phyloP scores from a whole-genome alignment of 64 coral and sea anemone genomes.

The Stichodactyla mertensii region DNA sequence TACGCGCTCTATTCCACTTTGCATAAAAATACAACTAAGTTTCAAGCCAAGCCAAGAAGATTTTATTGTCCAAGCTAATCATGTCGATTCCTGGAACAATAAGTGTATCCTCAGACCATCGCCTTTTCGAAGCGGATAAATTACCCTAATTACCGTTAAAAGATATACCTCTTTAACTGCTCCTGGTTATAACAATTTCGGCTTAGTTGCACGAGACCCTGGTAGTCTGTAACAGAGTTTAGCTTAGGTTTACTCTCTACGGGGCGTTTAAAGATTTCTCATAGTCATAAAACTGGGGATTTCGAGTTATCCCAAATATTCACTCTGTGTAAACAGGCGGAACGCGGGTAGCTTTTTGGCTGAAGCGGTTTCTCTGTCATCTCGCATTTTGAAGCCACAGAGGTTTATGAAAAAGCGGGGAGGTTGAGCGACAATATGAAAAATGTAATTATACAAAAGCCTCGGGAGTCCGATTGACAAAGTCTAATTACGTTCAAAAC shows the following conservation, averaged over 20 bases:
- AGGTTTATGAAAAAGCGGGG: conserved; percentile 24
- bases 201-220: not conserved
- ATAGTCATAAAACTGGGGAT: conserved; percentile 69
- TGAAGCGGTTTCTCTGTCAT: conserved; percentile 86
- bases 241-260: conserved; percentile 5
- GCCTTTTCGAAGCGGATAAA: conserved; percentile 26
- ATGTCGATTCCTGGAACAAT: conserved; percentile 26
- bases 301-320: conserved; percentile 77
- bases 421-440: conserved; percentile 63
- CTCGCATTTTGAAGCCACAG: conserved; percentile 31
- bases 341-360: conserved; percentile 61
- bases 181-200: conserved; percentile 17
- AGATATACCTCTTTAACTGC: conserved; percentile 17
- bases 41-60: not conserved
- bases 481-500: conserved; percentile 74
- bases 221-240: conserved; percentile 1
- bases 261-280: conserved; percentile 1
- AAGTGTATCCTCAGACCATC: conserved; percentile 20
- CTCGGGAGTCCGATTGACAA: conserved; percentile 54
- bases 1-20: not conserved
- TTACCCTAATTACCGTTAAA: conserved; percentile 25
- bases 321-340: conserved; percentile 74
- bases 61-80: conserved; percentile 31
- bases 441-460: conserved; percentile 84
- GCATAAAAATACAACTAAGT: not conserved